Evolutionary conservation across 2,113 vertebrate species (phyloP), one percentile per base, ranked within the genome.

Genomic region (Misgurnus mizolepis): DNA sequence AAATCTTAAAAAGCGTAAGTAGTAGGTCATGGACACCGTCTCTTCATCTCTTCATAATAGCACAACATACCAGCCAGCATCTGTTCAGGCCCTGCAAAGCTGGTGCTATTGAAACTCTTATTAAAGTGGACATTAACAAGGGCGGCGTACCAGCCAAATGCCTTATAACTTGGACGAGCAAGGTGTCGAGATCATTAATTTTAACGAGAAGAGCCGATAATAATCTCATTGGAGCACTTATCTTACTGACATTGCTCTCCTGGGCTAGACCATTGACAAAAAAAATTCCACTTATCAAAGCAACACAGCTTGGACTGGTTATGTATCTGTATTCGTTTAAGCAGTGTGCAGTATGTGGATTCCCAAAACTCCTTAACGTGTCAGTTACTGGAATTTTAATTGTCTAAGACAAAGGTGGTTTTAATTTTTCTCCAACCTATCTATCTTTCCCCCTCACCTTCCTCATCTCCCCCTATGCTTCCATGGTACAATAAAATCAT

Each of bases 401-500:
- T 89, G 88, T 86, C 89, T 87, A 69, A 90, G 87, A 92, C 89
- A 91, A 92, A 92, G 76, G 84, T 79, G 85, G 87, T 74, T 86
- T 89, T 90, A 82, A 79, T 90, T 91, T 90, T 86, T 86, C 72
- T 82, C 77, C 79, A 83, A 85, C 79, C 87, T 90, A 92, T 91
- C 87, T 90, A 89, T 93, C 93, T 93, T 94, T 90, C 88, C 87
- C 83, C 91, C 89, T 90, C 83, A 27, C 81, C 86, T 79, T 85
- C 80, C 45, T 81, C 60, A 73, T 80, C 61, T 83, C 78, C 85
- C 78, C 88, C 83, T 92, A 92, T 88, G 90, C 93, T 94, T 94
- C 93, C 92, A 90, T 17, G 56, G 92, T 95, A 94, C 93, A 93
- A 95, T 96, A 95, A 98, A 97, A 92, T 92, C 86, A 91, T 95